Evolutionary conservation across 2,888 invertebrate species (phyloP).

Genomic region (Alcis repandata): DNA sequence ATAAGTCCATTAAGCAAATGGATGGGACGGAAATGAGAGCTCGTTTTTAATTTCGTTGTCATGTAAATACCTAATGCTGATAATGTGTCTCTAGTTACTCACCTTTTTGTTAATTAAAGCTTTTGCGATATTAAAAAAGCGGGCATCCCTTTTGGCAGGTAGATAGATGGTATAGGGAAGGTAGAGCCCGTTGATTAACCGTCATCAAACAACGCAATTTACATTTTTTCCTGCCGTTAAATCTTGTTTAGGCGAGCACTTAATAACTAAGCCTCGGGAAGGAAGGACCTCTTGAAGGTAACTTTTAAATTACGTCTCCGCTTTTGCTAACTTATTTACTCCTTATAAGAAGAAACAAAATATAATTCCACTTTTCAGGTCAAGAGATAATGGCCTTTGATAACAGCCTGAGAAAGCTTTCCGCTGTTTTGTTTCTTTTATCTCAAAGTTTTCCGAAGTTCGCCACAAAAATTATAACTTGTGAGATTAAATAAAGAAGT

Average conservation of each 20-base stretch:
- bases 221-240: constrained; percentile 60
- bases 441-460: constrained; percentile 81
- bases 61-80: constrained; percentile 74
- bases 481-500: constrained; percentile 82
- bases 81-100: constrained; percentile 67
- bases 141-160: constrained; percentile 40
- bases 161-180: constrained; percentile 36
- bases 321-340: constrained; percentile 81
- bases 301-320: constrained; percentile 82
- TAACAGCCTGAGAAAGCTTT: constrained; percentile 85
- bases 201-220: constrained; percentile 60
- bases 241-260: constrained; percentile 65
- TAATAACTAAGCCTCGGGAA: constrained; percentile 64
- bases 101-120: constrained; percentile 68
- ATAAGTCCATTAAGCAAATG: constrained; percentile 85
- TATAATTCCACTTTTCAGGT: constrained; percentile 85
- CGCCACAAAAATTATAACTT: constrained; percentile 84
- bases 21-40: constrained; percentile 79
- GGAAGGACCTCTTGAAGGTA: constrained; percentile 71
- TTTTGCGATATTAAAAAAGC: constrained; percentile 50
- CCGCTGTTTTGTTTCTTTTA: constrained; percentile 86
- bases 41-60: constrained; percentile 83
- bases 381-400: constrained; percentile 85
- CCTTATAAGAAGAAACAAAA: constrained; percentile 82
- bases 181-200: constrained; percentile 50